Conservation (phyloP, 2,797 vertebrate genomes). For the Enteromius anoplus region DNA sequence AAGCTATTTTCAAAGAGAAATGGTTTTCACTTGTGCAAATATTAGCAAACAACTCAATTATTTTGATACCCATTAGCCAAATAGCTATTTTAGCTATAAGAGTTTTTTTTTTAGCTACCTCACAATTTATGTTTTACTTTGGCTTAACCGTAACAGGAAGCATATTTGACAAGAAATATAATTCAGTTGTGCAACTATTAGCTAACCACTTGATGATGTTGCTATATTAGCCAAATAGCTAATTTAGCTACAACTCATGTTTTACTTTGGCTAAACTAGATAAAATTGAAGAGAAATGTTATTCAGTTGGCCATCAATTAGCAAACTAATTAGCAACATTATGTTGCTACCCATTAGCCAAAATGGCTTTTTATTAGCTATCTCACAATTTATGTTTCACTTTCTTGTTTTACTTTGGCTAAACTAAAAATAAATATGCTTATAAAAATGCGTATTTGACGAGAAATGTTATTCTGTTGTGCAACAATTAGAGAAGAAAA, state of each 20-base stretch:
- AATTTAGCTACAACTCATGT: background rate
- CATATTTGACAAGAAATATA: background rate
- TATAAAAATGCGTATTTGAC: background rate
- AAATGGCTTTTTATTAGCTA: background rate
- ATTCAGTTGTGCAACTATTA: background rate
- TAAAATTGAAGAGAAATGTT: background rate
- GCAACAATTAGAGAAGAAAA: background rate
- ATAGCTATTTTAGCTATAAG: background rate
- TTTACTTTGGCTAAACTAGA: constrained; percentile 16
- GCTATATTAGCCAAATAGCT: too few relatives aligned
- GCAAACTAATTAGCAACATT: background rate
- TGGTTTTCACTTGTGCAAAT: background rate
- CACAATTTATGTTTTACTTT: background rate
- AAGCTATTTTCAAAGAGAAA: constrained; percentile 3
- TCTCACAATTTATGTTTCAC: too few relatives aligned
- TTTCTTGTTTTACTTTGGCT: constrained; percentile 4
- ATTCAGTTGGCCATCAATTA: background rate
- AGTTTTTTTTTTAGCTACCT: background rate
- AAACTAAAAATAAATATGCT: background rate
- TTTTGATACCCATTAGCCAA: background rate
- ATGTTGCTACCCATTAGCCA: background rate
- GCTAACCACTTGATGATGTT: too few relatives aligned
- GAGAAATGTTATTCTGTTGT: background rate
- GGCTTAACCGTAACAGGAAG: background rate
- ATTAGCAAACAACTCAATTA: background rate